These are phyloP conservation scores for Paratrypauchen microcephalus DNA, from an alignment of 2,797 vertebrate species.

Conservation along the genomic window DNA sequence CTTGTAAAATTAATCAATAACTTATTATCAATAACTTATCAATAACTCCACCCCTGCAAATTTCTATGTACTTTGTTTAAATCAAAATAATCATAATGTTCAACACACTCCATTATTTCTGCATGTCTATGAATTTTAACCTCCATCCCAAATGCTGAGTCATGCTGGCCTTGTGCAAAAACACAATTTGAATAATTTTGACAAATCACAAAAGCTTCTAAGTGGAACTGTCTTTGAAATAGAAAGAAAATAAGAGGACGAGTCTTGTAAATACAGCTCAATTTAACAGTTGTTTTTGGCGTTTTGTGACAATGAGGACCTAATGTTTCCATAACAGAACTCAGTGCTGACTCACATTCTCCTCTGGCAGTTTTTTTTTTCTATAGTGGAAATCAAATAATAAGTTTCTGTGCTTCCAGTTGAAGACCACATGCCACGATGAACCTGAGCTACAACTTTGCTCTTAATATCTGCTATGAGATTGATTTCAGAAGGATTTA, in stretches of 20 bases:
- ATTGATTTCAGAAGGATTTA: too few relatives aligned
- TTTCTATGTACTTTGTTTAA: too few relatives aligned
- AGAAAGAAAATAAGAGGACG: constrained; percentile 5
- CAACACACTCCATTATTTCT: neutral
- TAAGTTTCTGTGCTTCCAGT: constrained; percentile 24
- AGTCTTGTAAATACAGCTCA: constrained; percentile 26
- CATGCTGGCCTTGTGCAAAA: neutral
- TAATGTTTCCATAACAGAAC: constrained; percentile 56
- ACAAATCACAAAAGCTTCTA: neutral
- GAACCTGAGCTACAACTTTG: constrained; percentile 8
- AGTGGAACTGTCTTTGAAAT: neutral
- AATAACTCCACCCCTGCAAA: too few relatives aligned
- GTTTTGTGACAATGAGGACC: constrained; percentile 25
- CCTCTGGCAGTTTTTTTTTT: constrained; percentile 38
- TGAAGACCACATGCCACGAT: constrained; percentile 20
- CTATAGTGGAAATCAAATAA: constrained; percentile 49
- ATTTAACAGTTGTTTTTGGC: constrained; percentile 18
- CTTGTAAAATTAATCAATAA: neutral
- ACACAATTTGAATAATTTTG: neutral
- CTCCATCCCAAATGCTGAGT: neutral
- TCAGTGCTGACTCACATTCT: constrained; percentile 43
- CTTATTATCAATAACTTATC: too few relatives aligned
- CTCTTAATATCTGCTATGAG: constrained; percentile 2
- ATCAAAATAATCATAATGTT: neutral
- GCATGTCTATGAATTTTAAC: neutral